A percentile compares a stretch with the other conserved stretches of the same genome.
Conservation (phyloP, 1,140 invertebrate species). For the Heliconius hewitsoni region DNA sequence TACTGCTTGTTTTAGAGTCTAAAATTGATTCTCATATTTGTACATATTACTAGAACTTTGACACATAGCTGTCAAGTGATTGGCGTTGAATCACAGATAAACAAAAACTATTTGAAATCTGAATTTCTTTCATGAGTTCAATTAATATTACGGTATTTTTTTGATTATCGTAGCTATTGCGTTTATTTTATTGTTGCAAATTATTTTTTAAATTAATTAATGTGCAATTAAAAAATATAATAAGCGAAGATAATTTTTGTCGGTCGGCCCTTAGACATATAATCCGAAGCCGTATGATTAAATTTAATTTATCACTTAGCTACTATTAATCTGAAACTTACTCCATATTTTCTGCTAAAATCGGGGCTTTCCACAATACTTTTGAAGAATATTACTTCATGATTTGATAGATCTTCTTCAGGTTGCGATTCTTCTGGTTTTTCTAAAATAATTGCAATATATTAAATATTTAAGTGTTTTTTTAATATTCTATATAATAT, state of each 20-base stretch:
- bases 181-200: too few species aligned
- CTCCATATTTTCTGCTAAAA: conserved; percentile 68
- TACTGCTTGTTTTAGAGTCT: neutral
- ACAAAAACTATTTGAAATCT: conserved; percentile 7
- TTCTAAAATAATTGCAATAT: conserved; percentile 52
- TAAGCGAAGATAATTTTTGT: neutral
- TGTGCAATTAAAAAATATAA: too few species aligned
- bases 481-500: too few species aligned
- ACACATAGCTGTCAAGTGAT: conserved; percentile 28
- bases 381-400: conserved; percentile 79
- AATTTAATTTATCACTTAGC: too few species aligned
- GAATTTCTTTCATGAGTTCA: too few species aligned
- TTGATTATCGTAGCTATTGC: too few species aligned
- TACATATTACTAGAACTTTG: conserved; percentile 20
- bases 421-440: conserved; percentile 66
- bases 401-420: conserved; percentile 77
- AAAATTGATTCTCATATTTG: conserved; percentile 18
- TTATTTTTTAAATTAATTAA: too few species aligned
- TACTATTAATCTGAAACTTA: conserved; percentile 34
- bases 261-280: neutral
- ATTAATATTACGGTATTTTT: too few species aligned
- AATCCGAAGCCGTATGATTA: too few species aligned
- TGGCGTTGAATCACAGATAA: conserved; percentile 27
- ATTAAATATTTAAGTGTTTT: neutral
- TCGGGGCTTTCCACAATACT: conserved; percentile 79